Evolutionary conservation across 1,140 invertebrate species (phyloP).

Genomic region (Steinernema feltiae): DNA sequence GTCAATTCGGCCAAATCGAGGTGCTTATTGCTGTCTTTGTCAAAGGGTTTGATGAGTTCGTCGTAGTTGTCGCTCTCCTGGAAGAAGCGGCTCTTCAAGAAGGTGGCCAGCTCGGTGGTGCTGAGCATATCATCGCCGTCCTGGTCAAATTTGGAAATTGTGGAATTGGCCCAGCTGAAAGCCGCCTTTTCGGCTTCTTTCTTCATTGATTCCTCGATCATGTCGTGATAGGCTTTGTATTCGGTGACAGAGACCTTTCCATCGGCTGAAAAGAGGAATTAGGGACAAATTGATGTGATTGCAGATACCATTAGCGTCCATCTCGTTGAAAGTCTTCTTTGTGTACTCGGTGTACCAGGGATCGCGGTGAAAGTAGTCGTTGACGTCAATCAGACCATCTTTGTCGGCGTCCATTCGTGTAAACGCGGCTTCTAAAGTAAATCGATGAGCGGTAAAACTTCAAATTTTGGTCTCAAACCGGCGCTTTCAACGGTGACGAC

Average conservation of each 20-base stretch:
- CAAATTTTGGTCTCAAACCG: no score
- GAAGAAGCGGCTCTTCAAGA: background rate
- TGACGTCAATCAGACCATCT: background rate
- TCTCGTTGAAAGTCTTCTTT: background rate
- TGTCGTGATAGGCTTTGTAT: background rate
- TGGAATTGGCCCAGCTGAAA: background rate
- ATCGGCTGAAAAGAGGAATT: background rate
- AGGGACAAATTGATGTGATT: background rate
- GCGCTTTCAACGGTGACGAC: no score
- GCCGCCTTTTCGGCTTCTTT: conserved; percentile 4
- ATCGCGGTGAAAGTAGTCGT: background rate
- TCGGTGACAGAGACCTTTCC: background rate
- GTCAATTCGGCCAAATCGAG: background rate
- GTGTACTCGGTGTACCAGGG: conserved; percentile 1
- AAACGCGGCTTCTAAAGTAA: background rate
- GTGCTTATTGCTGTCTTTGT: background rate
- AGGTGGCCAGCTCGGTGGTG: background rate
- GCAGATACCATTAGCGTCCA: background rate
- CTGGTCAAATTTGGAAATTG: background rate
- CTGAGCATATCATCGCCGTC: background rate
- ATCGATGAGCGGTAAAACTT: background rate
- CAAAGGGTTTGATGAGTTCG: background rate
- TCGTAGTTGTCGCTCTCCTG: background rate
- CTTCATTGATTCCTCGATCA: background rate
- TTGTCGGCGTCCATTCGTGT: background rate